Evolutionary conservation across 35 echinoderm and acorn worm species (phyloP).

Genomic region (Apostichopus japonicus): DNA sequence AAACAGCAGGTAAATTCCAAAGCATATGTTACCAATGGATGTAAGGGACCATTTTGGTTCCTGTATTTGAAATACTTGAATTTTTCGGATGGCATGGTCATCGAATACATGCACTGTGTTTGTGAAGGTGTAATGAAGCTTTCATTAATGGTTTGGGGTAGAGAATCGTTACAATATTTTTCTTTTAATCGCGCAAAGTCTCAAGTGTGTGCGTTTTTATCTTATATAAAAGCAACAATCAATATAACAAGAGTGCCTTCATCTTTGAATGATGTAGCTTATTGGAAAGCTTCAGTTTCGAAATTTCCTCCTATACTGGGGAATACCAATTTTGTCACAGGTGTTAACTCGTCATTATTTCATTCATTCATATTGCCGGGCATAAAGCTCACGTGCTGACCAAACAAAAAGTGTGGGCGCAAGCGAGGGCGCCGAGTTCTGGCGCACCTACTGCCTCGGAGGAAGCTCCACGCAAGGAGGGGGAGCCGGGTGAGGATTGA

Average conservation of each 20-base stretch:
- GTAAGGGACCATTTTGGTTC: conserved; percentile 56
- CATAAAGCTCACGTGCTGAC: no score
- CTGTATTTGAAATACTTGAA: conserved; percentile 47
- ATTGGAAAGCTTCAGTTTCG: conserved; percentile 55
- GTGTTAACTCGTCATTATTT: no score
- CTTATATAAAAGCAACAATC: conserved; percentile 36
- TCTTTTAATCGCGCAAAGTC: conserved; percentile 6
- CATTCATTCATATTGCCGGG: no score
- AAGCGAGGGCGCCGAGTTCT: no score
- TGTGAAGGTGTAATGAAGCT: no score
- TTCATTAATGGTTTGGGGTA: conserved; percentile 20
- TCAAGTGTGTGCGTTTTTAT: background rate
- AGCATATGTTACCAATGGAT: background rate
- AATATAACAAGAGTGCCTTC: conserved; percentile 40
- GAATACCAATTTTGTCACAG: no score
- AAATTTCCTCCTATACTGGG: background rate
- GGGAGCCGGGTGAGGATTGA: no score
- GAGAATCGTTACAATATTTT: background rate
- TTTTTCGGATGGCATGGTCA: conserved; percentile 51
- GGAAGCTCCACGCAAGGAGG: no score
- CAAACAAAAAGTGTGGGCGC: no score
- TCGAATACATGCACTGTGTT: conserved; percentile 61
- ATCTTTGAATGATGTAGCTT: conserved; percentile 28
- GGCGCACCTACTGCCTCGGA: no score
- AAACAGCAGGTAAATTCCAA: no score